Evolutionary conservation across 2,113 vertebrate genomes (phyloP).

Genomic region (Centropus unirufus): DNA sequence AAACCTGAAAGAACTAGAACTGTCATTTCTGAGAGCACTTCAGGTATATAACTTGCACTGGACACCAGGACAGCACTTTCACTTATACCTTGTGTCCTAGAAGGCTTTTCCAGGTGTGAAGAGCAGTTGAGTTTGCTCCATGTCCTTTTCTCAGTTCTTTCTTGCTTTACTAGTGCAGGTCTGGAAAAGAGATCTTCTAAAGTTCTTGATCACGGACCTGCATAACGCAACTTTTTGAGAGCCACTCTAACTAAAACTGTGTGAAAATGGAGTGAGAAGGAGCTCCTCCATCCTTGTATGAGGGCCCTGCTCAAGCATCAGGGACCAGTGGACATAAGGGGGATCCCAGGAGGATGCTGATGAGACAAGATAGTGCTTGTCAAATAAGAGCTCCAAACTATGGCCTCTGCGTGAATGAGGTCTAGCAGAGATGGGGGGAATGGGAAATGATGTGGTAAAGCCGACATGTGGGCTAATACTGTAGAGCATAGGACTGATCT

Average conservation of each 20-base stretch:
- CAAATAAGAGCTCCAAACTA: not conserved
- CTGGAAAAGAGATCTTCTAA: not conserved
- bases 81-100: not conserved
- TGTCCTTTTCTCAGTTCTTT: not conserved
- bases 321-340: not conserved
- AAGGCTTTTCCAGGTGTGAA: not conserved
- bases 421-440: not conserved
- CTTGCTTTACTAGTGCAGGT: not conserved
- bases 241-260: not conserved
- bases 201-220: not conserved
- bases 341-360: not conserved
- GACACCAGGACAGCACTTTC: not conserved
- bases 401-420: not conserved
- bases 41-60: not conserved
- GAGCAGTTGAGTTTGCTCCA: not conserved
- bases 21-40: not conserved
- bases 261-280: not conserved
- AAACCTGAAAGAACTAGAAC: not conserved
- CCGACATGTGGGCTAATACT: not conserved
- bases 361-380: not conserved
- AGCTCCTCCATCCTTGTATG: rapidly evolving
- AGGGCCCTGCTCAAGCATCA: not conserved
- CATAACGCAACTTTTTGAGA: not conserved
- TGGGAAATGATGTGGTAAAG: not conserved
- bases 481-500: not conserved